A percentile compares a stretch with the other conserved stretches of the same genome.
Conservation (phyloP, 1,140 invertebrate species). For the Neoseiulus cucumeris region DNA sequence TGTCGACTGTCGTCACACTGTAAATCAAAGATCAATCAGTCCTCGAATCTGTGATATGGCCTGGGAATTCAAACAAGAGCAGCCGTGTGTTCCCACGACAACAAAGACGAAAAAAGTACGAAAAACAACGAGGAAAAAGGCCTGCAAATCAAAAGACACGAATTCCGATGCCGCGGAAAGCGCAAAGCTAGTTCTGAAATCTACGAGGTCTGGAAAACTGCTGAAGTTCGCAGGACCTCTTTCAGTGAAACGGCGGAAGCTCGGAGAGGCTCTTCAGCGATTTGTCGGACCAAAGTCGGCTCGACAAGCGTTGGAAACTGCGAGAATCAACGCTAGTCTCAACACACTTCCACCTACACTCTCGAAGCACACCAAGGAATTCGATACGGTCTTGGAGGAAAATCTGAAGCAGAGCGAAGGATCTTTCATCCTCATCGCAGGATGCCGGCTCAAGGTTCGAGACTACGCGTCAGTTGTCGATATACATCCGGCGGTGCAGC, state of each 20-base stretch:
- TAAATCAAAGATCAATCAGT: too few species aligned
- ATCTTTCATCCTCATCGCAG: constrained; percentile 1
- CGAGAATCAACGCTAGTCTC: background rate
- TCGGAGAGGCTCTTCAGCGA: background rate
- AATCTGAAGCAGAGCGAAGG: background rate
- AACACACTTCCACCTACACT: background rate
- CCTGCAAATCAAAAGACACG: too few species aligned
- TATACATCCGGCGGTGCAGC: background rate
- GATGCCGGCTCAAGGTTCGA: background rate
- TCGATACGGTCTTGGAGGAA: background rate
- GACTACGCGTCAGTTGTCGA: background rate
- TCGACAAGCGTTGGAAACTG: background rate
- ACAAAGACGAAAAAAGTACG: too few species aligned
- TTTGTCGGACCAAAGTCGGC: background rate
- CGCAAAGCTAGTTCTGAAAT: too few species aligned
- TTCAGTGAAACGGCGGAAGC: background rate
- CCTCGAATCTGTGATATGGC: too few species aligned
- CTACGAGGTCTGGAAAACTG: background rate
- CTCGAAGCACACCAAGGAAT: background rate
- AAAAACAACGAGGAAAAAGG: too few species aligned
- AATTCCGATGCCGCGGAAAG: too few species aligned
- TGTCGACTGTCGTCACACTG: too few species aligned
- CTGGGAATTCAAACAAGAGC: too few species aligned
- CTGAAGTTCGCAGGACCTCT: background rate
- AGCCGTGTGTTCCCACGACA: too few species aligned